Conservation (phyloP, 2,888 invertebrate genomes). For the Platynereis dumerilii region DNA sequence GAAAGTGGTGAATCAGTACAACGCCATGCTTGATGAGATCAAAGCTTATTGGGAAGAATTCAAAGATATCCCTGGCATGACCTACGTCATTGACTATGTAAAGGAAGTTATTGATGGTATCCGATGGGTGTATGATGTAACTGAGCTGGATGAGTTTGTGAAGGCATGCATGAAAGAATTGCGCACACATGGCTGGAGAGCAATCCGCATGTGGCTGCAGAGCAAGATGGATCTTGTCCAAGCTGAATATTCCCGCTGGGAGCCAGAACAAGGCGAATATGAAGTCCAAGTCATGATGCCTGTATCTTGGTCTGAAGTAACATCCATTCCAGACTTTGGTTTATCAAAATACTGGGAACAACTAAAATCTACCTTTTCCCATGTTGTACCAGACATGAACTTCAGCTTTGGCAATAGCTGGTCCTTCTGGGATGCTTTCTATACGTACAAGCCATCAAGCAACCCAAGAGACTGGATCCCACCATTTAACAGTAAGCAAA, state of each 20-base stretch:
- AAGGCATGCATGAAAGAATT: not conserved
- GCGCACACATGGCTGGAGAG: not conserved
- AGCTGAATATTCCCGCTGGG: slow-evolving; percentile 51
- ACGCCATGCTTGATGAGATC: no score
- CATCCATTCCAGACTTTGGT: slow-evolving; percentile 22
- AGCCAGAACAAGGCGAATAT: slow-evolving; percentile 52
- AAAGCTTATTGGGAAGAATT: no score
- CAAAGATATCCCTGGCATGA: no score
- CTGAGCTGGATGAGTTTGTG: not conserved
- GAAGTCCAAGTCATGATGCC: slow-evolving; percentile 39
- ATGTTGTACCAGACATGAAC: slow-evolving; percentile 11
- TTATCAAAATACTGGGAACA: slow-evolving; percentile 10
- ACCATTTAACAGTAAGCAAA: slow-evolving; percentile 34
- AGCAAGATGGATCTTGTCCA: slow-evolving; percentile 40
- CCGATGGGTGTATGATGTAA: not conserved
- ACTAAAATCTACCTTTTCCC: not conserved
- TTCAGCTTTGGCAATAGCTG: slow-evolving; percentile 21
- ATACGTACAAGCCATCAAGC: slow-evolving; percentile 75
- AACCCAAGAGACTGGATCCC: slow-evolving; percentile 83
- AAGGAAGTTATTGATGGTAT: no score
- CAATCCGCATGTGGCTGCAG: not conserved
- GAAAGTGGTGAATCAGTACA: no score
- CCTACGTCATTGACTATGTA: no score
- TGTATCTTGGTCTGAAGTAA: slow-evolving; percentile 23
- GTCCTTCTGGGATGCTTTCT: slow-evolving; percentile 78